Evolutionary conservation across 2,888 invertebrate species (phyloP), one percentile per base, ranked within the genome.

Genomic region (Caenorhabditis sinica): DNA sequence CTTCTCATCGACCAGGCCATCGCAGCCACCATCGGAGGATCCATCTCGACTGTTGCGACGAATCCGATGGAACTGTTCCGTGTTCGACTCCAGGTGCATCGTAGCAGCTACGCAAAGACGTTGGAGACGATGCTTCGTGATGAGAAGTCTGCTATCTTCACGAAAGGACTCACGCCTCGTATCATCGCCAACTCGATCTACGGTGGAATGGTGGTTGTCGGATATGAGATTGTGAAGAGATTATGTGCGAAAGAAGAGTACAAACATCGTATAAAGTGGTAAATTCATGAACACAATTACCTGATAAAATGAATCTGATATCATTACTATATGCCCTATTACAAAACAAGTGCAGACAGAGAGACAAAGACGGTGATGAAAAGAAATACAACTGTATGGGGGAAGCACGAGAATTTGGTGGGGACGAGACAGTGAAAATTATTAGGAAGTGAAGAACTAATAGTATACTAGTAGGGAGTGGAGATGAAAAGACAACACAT

Each of bases 31-130:
- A n/a, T 88, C 23, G 90, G 89, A 36, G 89, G 89, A 45, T 72
- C 83, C 36, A 63, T 80, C 17, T 83, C 88, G 17, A 88, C 90
- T 0, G 28, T 88, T 0, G 86, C 85, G 28, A 90, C 90, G 11
- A 89, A 90, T 79, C 90, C 89, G 30, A 86, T 89, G 86, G 90
- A 89, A 68, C 60, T 89, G 75, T 85, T 89, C 81, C 85, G 89
- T n/a, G 86, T 89, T 53, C 75, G 90, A 49, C 72, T 87, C 43
- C 90, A 89, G 71, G 85, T 89, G 56, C 89, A 89, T 72, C 82
- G 88, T 3, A 63, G 80, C 49, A 80, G 56, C 30, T 89, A 89
- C 65, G 20, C 40, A 36, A 71, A 88, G 25, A 89, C 88, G 0
- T 25, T 86, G 25, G 75, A 60, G 45, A 84, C 87, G 15, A 75